Evolutionary conservation across 2,888 invertebrate species (phyloP).

Genomic region (Prosapia bicincta): DNA sequence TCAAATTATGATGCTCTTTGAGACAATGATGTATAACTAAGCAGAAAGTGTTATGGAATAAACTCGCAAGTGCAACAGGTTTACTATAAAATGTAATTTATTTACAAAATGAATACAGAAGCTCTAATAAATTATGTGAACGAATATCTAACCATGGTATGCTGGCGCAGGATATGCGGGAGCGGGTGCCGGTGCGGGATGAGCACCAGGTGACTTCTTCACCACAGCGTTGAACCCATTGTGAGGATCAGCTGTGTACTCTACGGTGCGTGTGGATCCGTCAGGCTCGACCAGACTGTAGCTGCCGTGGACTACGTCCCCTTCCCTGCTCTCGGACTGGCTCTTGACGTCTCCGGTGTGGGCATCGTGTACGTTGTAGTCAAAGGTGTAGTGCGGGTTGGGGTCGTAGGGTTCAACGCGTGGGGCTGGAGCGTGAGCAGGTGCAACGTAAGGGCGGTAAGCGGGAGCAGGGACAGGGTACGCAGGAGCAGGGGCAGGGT

Average conservation of each 20-base stretch:
- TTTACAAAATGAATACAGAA: background rate
- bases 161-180: background rate
- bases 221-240: background rate
- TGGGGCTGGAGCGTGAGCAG: slow-evolving; percentile 32
- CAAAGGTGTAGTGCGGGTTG: slow-evolving; percentile 59
- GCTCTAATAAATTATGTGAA: background rate
- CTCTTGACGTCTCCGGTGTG: slow-evolving; percentile 70
- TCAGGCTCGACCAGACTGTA: slow-evolving; percentile 58
- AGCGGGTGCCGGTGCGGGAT: background rate
- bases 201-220: background rate
- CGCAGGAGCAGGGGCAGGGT: slow-evolving; percentile 1
- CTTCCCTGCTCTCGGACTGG: slow-evolving; percentile 66
- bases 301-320: slow-evolving; percentile 65
- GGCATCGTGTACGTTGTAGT: slow-evolving; percentile 68
- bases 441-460: slow-evolving; percentile 32
- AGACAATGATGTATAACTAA: too few species aligned
- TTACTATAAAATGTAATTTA: background rate
- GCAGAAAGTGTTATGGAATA: too few species aligned
- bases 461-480: slow-evolving; percentile 38
- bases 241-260: background rate
- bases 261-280: slow-evolving; percentile 64
- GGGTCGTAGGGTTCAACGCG: slow-evolving; percentile 4
- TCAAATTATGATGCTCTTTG: too few species aligned
- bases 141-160: background rate
- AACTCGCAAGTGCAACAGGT: too few species aligned